These are phyloP conservation scores for Cerceris ruficornis DNA, from an alignment of 2,888 invertebrate species.

Conservation along the genomic window DNA sequence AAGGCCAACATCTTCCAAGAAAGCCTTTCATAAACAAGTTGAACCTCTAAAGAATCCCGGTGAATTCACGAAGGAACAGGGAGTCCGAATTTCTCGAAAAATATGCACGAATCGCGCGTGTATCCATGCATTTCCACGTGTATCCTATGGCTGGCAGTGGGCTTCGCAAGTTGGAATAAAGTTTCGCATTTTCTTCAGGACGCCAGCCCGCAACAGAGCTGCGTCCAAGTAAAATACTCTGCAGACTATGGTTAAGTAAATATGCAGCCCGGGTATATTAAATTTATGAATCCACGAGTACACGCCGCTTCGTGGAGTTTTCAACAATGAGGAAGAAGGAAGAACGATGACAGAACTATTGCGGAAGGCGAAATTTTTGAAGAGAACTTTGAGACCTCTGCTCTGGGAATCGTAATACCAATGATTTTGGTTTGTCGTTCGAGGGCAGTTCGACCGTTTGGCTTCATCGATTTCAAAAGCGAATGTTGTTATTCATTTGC, in stretches of 20 bases:
- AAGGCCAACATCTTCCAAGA: not conserved
- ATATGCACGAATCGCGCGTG: not conserved
- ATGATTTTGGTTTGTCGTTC: not conserved
- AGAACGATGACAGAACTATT: slow-evolving; percentile 18
- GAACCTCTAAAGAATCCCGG: too few species aligned
- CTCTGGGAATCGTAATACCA: not conserved
- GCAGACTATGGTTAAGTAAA: slow-evolving; percentile 59
- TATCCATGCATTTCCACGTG: not conserved
- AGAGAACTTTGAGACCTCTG: not conserved
- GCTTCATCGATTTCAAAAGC: too few species aligned
- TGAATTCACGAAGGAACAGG: not conserved
- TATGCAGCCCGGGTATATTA: slow-evolving; percentile 60
- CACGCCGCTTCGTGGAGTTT: slow-evolving; percentile 8
- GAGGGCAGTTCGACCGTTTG: not conserved
- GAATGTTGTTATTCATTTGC: too few species aligned
- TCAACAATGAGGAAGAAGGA: not conserved
- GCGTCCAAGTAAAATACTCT: slow-evolving; percentile 60
- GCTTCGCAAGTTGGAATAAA: slow-evolving; percentile 52
- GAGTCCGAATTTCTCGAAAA: not conserved
- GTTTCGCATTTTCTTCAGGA: slow-evolving; percentile 60
- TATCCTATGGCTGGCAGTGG: not conserved
- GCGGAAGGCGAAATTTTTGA: not conserved
- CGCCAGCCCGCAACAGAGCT: slow-evolving; percentile 31
- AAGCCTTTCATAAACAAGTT: not conserved
- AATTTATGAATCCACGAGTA: slow-evolving; percentile 62